Percentiles rank a stretch among this genome's conserved stretches.
These are phyloP conservation scores for Dicrurus megarhynchus DNA, from an alignment of 2,113 vertebrate species.

Conservation along the genomic window DNA sequence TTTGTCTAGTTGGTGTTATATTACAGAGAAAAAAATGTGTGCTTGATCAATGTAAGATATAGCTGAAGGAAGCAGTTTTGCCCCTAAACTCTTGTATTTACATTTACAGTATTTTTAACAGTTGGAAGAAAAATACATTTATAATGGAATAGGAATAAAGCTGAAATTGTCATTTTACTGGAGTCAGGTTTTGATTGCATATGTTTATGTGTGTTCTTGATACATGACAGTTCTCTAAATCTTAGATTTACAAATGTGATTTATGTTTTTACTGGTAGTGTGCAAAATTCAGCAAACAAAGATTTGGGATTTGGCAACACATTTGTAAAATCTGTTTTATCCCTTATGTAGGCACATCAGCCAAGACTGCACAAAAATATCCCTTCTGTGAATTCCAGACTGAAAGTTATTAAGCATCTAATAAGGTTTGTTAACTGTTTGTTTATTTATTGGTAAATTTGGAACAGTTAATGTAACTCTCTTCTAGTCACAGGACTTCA, in stretches of 20 bases:
- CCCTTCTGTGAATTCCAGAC: constrained; percentile 84
- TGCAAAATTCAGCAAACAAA: not conserved
- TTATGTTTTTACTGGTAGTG: not conserved
- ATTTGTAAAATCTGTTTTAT: not conserved
- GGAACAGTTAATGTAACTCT: not conserved
- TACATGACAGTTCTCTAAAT: not conserved
- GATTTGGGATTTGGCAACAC: not conserved
- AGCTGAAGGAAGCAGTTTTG: not conserved
- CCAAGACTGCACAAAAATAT: constrained; percentile 93
- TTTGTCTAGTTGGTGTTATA: not conserved
- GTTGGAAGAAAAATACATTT: not conserved
- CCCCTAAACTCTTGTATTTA: not conserved
- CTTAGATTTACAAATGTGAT: not conserved
- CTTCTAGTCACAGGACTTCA: not conserved
- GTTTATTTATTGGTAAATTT: not conserved
- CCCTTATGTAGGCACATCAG: constrained; percentile 73
- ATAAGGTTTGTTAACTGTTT: constrained; percentile 81
- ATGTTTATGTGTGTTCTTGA: not conserved
- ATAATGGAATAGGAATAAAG: not conserved
- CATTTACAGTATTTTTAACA: not conserved
- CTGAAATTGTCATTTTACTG: not conserved
- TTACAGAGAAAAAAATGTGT: not conserved
- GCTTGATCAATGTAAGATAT: not conserved
- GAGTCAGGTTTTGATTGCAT: not conserved
- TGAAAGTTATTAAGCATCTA: constrained; percentile 93